Base-by-base conservation (phyloP, 2,113 vertebrate genomes). In the Melanocharis versteri region DNA sequence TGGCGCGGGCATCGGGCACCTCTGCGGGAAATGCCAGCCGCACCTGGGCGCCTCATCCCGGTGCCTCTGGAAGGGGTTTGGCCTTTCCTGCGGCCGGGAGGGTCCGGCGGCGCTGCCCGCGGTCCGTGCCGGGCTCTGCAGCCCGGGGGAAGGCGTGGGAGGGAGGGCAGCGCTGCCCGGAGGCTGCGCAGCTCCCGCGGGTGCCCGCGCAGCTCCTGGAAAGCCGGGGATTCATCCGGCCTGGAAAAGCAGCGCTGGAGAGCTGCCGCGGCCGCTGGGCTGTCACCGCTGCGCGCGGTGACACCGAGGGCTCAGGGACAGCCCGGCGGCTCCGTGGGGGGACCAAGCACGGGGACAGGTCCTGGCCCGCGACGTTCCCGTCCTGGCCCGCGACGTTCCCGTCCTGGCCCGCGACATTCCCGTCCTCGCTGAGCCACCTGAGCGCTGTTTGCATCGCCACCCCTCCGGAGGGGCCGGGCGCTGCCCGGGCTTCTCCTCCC, bases 41-140 rank as follows among this genome's bases (percentile, higher is more conserved):
- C 18, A 2, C 2, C 64, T 13, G 92, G 56, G 9, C 26, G 61
- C 7, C 58, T 50, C 50, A 48, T 1, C 20, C 31, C 2, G 54
- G 58, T 1, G 5, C 4, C 3, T 7, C 70, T 15, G 82, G 50
- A 6, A 6, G 35, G 1, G 51, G 1, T 15, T n/a, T 0, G n/a
- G 50, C 48, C n/a, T 24, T 31, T 15, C 26, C 69, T 0, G 11
- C 77, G 40, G 37, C 21, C 66, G 2, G 50, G 54, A 15, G 24
- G 58, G 6, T 4, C 57, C 7, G 82, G 4, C 5, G 2, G 24
- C 1, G 31, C 45, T 30, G 22, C 5, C 21, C 82, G 3, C 8
- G 9, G 8, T 71, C 56, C 8, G 45, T 2, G 39, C 66, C 44
- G 4, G 2, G 1, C 5, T 60, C 47, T 2, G 75, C 45, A 2